Evolutionary conservation across 1,140 invertebrate genomes (phyloP).

Genomic region (Saxidomus purpurata): DNA sequence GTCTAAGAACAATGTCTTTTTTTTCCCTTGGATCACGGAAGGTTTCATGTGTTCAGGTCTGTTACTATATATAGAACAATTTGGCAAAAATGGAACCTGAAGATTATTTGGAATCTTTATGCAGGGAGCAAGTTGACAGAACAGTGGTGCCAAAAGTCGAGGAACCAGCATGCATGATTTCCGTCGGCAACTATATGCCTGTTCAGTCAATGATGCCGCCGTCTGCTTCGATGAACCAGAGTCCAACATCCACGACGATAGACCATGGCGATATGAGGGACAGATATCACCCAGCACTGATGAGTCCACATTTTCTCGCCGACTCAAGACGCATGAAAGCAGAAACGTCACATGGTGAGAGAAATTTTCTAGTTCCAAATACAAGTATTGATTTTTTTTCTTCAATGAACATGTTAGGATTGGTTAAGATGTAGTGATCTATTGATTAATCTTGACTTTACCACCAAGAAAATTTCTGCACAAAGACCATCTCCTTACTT

Average conservation of each 20-base stretch:
- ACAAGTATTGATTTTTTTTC: background rate
- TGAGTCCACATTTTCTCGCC: constrained; percentile 67
- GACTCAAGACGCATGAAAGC: constrained; percentile 65
- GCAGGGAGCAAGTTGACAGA: constrained; percentile 49
- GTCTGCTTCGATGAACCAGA: constrained; percentile 65
- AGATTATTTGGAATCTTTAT: constrained; percentile 6
- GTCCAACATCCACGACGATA: constrained; percentile 71
- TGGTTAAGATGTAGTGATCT: too few species aligned
- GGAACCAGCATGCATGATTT: constrained; percentile 56
- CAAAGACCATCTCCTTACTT: too few species aligned
- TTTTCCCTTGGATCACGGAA: background rate
- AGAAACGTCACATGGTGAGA: constrained; percentile 52
- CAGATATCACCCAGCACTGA: constrained; percentile 67
- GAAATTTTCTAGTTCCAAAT: background rate
- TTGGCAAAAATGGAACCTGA: background rate
- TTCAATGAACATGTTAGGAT: too few species aligned
- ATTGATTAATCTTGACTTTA: too few species aligned
- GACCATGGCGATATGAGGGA: constrained; percentile 61
- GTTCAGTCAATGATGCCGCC: constrained; percentile 71
- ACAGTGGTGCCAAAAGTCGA: constrained; percentile 31
- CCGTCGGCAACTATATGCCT: constrained; percentile 64
- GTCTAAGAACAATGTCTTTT: background rate
- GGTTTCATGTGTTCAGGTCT: background rate
- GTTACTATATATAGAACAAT: too few species aligned
- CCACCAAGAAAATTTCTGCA: background rate